phyloP scores from a whole-genome alignment of 2,113 vertebrate genomes.

The Poeciliopsis turrubarensis region DNA sequence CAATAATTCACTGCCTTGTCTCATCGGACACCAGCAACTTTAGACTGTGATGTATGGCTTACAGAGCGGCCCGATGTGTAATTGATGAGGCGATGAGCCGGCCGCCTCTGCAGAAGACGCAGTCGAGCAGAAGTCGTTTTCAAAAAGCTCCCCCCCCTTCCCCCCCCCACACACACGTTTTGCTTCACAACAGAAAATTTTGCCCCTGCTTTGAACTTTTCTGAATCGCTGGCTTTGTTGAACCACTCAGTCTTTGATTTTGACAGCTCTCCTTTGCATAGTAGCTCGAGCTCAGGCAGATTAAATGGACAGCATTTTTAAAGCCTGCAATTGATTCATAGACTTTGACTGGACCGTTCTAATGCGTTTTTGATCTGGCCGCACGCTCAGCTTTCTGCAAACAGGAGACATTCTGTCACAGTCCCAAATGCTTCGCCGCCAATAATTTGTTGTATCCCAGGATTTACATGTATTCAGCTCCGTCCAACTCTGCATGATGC shows the following conservation, averaged over 20 bases:
- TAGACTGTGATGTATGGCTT: conserved; percentile 76
- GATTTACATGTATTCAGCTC: background rate
- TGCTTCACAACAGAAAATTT: background rate
- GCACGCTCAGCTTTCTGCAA: background rate
- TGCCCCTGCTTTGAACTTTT: background rate
- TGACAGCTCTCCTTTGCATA: background rate
- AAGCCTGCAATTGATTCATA: background rate
- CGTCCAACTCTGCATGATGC: background rate
- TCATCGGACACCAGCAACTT: conserved; percentile 78
- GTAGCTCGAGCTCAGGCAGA: background rate
- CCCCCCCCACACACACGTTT: background rate
- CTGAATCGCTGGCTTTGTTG: too few relatives aligned
- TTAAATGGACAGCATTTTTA: background rate
- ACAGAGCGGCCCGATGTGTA: conserved; percentile 68
- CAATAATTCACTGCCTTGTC: conserved; percentile 76
- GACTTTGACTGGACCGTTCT: background rate
- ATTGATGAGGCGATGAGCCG: conserved; percentile 75
- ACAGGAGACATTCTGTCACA: background rate
- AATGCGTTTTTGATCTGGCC: background rate
- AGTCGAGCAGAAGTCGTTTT: conserved; percentile 42
- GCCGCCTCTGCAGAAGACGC: conserved; percentile 30
- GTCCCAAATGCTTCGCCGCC: background rate
- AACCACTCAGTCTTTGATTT: background rate
- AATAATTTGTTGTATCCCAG: too few relatives aligned
- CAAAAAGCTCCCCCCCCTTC: background rate